Evolutionary conservation across 2,113 vertebrate species (phyloP), one percentile per base, ranked within the genome.

Genomic region (Rhodinocichla rosea): DNA sequence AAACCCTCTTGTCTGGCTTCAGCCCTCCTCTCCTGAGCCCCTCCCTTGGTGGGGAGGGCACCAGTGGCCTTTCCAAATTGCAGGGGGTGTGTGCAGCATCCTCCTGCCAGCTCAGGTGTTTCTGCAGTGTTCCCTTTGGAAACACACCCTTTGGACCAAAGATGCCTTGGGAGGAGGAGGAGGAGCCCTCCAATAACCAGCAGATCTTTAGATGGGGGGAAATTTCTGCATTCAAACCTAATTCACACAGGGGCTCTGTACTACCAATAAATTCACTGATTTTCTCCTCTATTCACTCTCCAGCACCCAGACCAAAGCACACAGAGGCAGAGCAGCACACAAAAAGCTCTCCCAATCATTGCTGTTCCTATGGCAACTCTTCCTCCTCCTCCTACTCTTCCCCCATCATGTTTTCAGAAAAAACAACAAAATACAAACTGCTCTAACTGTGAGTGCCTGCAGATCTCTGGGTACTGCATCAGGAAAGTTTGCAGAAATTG

Each of bases 281-380:
- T 87, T 93, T 80, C 64, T 65, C 60, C 42, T 59, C 44, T 87
- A 20, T 63, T 89, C 86, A 63, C 68, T 87, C 76, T 74, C 65
- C 83, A 93, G 71, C 86, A 92, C 53, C 50, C 21, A 80, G 94
- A 81, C 89, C 83, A 78, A 53, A 60, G 71, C 74, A 71, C 40
- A n/a, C n/a, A 93, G 75, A n/a, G 11, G 77, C 86, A 93, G 76
- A 93, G 16, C 8, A 0, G 52, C 76, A 87, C 69, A 96, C 74
- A 92, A 94, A 95, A 92, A 92, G 86, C 95, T 96, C 69, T 95
- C 57, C 64, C 73, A 87, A 59, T 68, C 18, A 6, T 74, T 94
- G 92, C 89, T 44, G 96, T 97, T 97, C 87, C 96, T 87, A 97
- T 97, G 92, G 92, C 69, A 96, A 97, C 96, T 94, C 91, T 94